These are phyloP conservation scores for Criorhina ranunculi DNA, from an alignment of 2,888 invertebrate genomes.

Conservation along the genomic window DNA sequence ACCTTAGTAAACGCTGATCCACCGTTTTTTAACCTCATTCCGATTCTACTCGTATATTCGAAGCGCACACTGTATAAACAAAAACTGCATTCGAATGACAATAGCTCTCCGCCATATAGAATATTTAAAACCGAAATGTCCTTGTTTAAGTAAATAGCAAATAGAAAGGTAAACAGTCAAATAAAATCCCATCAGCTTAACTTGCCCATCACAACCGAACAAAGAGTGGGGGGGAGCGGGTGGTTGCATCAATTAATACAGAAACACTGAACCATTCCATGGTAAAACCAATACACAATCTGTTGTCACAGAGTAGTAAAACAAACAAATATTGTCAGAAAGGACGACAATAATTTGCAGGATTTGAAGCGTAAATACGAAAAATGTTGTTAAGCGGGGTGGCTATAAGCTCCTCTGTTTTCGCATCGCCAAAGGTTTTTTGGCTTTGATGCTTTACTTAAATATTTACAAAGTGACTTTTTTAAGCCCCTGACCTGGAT, in stretches of 20 bases:
- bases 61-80: neutral
- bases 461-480: constrained; percentile 73
- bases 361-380: constrained; percentile 56
- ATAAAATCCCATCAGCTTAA: constrained; percentile 62
- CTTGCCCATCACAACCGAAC: constrained; percentile 48
- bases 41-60: too few species aligned
- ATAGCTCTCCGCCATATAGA: neutral
- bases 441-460: constrained; percentile 43
- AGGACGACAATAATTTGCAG: constrained; percentile 62
- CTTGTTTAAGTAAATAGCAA: constrained; percentile 15
- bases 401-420: constrained; percentile 24
- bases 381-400: neutral
- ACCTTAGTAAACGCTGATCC: too few species aligned
- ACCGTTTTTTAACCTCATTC: too few species aligned
- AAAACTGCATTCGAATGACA: constrained; percentile 4
- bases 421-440: neutral
- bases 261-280: constrained; percentile 36
- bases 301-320: constrained; percentile 10
- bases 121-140: constrained; percentile 3
- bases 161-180: constrained; percentile 61
- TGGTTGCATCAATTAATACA: constrained; percentile 55
- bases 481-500: constrained; percentile 61
- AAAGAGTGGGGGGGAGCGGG: constrained; percentile 30
- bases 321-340: constrained; percentile 44
- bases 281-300: constrained; percentile 32